Base-by-base conservation (phyloP, 2,113 vertebrate species). In the Zootoca vivipara region DNA sequence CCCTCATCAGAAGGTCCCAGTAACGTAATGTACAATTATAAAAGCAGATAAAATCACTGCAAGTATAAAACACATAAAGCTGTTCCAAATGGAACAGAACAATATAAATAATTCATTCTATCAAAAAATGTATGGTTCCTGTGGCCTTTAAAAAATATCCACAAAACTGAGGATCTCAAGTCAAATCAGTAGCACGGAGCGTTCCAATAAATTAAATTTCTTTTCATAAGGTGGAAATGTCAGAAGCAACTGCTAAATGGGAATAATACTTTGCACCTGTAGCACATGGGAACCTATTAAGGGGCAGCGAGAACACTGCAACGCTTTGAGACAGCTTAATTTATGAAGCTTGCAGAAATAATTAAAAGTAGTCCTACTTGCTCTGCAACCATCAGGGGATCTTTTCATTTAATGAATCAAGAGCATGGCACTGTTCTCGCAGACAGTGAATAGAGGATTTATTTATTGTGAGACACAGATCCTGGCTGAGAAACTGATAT, bases 271-370 rank as follows among this genome's bases (percentile, higher is more conserved):
- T 90, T 86, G 83, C 52, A 89, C 58, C 24, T 28, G 58, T 92
- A 93, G 10, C 33, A 58, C 58, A 40, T 28, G 90, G 33, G 85
- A 93, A 93, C 26, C 62, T 87, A 75, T 88, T 90, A 93, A 58
- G 70, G 22, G 87, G 87, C 20, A 80, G 46, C 86, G 33, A 91
- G n/a, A 91, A 78, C 92, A 62, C 46, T 65, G 38, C 64, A 83
- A 65, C 18, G 82, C 67, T 87, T 89, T 87, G 92, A 85, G 78
- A 83, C 84, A 91, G 58, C 72, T 92, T 92, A 92, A 95, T 92
- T 94, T 93, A 95, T 89, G 72, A 93, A 94, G 79, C 64, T 85
- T 93, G 72, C 28, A 91, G 92, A 94, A 94, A 87, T 89, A 90
- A 85, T 83, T 35, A 82, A 81, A 95, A 93, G 24, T 87, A 94